Evolutionary conservation across 2,113 vertebrate genomes (phyloP), one percentile per base, ranked within the genome.

Genomic region (Monarcha castaneiventris): DNA sequence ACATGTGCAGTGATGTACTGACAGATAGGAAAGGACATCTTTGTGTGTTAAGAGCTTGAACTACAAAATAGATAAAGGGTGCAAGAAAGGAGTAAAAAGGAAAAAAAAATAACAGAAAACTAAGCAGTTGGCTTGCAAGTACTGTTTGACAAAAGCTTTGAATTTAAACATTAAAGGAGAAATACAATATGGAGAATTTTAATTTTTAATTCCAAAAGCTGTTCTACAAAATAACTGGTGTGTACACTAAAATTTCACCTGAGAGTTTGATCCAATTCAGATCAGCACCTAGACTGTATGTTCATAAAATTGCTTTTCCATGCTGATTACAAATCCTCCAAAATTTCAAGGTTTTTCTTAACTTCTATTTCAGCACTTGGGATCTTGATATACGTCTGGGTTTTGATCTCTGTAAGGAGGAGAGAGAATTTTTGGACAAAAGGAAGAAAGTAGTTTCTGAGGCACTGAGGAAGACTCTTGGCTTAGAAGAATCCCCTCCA

Each of bases 351-450:
- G 0, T 1, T 79, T 56, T 19, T 32, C 32, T 84, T 58, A 7
- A 59, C 30, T 82, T 84, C 35, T 59, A 1, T 84, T 96, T 72
- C 84, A 98, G 98, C 35, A 78, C 94, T 85, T 95, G 95, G 61
- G 93, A 97, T 71, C 96, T 99, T 86, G 97, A 98, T 79, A 79
- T 99, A 62, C 98, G 98, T 55, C 97, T 99, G 87, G 98, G 98
- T 69, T 98, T 98, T 97, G 98, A 98, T 79, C 98, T 99, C 44
- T 98, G 98, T 62, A 64, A 96, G 17, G 95, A 98, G 39, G 99
- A 99, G 84, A 97, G 84, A 91, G 80, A 94, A 35, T 99, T 98
- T 96, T 92, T 99, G 95, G 83, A 97, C 67, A 98, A 97, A 94
- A 98, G 99, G 91, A 98, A 98, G 88, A 78, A 75, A 54, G 41